Evolutionary conservation across 1,140 invertebrate species (phyloP), one percentile per base, ranked within the genome.

Genomic region (Tachypleus tridentatus): DNA sequence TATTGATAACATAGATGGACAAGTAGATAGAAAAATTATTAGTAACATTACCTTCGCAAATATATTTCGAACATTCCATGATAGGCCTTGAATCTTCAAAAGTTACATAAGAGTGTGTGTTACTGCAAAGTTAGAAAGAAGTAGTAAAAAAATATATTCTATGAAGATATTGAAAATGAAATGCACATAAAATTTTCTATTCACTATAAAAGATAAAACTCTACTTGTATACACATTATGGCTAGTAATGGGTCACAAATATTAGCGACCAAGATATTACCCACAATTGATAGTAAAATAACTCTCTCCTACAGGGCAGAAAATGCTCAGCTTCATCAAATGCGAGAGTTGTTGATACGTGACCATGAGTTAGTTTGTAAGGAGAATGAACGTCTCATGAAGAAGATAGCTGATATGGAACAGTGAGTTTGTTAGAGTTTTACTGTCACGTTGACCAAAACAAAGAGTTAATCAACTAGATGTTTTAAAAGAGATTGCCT

Each of bases 351-450:
- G 56, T 79, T 94, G 49, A 81, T 92, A 58, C 77, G 90, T 54
- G 93, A 97, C 74, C 91, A 95, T 72, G 91, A 96, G 75, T 75
- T 91, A 4, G 85, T 96, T 8, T 92, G 89, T 72, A 79, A 88
- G 64, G 92, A 97, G 75, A 96, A 96, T 73, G 93, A 96, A 75
- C 78, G 88, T 49, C 78, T 97, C 29, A 75, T 90, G 11, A 88
- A 87, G 72, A 91, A 92, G 78, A 76, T 96, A 11, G 51, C 61
- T 4, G 61, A 62, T 54, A 53, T 62, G 10, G 58, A 48, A 4
- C 29, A 48, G 58, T 60, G 49, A 60, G 48, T 29, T 2, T 29
- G 29, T 29, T 29, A 2, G 29, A 29, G 29, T 29, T 29, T 29
- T 29, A 29, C 29, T 29, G 29, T 29, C 29, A 29, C 29, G 29